phyloP scores from a whole-genome alignment of 1,140 invertebrate genomes.

The Sitobion miscanthi region DNA sequence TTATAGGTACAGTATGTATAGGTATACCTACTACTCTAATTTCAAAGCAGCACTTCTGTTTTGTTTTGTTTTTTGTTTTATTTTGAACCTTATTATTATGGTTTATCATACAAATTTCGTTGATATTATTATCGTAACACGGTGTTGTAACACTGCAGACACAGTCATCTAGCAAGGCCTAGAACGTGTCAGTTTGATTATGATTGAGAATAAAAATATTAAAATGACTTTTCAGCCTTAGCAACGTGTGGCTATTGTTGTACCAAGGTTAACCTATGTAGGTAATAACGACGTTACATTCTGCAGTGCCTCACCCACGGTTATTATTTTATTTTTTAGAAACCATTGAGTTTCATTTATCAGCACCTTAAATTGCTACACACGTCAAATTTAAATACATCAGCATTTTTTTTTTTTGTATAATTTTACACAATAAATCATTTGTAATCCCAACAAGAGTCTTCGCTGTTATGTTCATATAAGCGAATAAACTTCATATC shows the following conservation, averaged over 20 bases:
- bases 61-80: background rate
- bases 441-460: background rate
- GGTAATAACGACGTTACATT: background rate
- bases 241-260: slow-evolving; percentile 25
- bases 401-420: background rate
- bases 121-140: background rate
- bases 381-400: background rate
- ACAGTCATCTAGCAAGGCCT: slow-evolving; percentile 31
- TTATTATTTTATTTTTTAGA: background rate
- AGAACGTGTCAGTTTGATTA: slow-evolving; percentile 8
- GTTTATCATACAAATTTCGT: background rate
- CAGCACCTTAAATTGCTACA: background rate
- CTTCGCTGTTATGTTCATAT: background rate
- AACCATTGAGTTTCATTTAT: background rate
- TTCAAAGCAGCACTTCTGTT: background rate
- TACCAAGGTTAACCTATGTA: slow-evolving; percentile 44
- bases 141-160: background rate
- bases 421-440: background rate
- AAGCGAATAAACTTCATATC: background rate
- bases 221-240: slow-evolving; percentile 23
- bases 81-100: background rate
- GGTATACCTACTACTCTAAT: background rate
- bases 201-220: slow-evolving; percentile 35
- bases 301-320: background rate
- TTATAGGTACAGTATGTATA: background rate